Conservation (phyloP, 1,140 invertebrate species). For the Drosophila erecta region DNA sequence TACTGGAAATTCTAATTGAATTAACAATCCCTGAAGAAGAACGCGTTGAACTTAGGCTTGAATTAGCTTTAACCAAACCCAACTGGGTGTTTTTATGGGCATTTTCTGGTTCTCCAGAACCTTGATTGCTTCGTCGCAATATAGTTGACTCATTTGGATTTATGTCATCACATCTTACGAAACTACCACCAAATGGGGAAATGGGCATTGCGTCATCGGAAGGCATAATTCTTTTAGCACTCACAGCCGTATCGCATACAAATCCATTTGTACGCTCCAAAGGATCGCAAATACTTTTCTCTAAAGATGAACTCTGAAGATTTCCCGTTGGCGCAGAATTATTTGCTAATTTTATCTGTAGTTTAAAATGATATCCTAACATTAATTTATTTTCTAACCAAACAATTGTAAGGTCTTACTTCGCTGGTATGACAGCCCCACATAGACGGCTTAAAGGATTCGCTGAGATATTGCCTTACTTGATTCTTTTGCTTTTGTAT, state of each 20-base stretch:
- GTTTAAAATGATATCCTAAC: slow-evolving; percentile 1
- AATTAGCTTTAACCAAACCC: slow-evolving; percentile 27
- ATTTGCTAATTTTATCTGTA: slow-evolving; percentile 37
- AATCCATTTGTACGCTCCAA: slow-evolving; percentile 46
- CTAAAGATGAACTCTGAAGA: slow-evolving; percentile 33
- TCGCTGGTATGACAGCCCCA: slow-evolving; percentile 62
- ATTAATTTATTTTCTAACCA: neutral
- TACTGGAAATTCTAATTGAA: slow-evolving; percentile 49
- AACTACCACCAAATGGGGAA: slow-evolving; percentile 32
- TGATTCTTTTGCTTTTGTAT: slow-evolving; percentile 95
- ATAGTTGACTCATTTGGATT: slow-evolving; percentile 29
- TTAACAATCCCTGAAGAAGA: slow-evolving; percentile 30
- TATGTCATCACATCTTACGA: slow-evolving; percentile 21
- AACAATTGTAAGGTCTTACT: slow-evolving; percentile 22
- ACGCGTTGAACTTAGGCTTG: slow-evolving; percentile 20
- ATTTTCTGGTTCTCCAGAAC: slow-evolving; percentile 13
- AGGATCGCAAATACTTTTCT: slow-evolving; percentile 19
- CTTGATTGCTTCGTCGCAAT: slow-evolving; percentile 25
- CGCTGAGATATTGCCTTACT: slow-evolving; percentile 93
- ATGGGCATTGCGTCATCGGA: slow-evolving; percentile 55
- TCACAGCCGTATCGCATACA: slow-evolving; percentile 13
- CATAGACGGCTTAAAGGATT: slow-evolving; percentile 88
- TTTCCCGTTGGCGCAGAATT: slow-evolving; percentile 53
- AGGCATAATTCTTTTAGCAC: slow-evolving; percentile 23
- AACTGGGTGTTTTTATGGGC: slow-evolving; percentile 27